Evolutionary conservation across 2,797 vertebrate genomes (phyloP).

Genomic region (Enoplosus armatus): DNA sequence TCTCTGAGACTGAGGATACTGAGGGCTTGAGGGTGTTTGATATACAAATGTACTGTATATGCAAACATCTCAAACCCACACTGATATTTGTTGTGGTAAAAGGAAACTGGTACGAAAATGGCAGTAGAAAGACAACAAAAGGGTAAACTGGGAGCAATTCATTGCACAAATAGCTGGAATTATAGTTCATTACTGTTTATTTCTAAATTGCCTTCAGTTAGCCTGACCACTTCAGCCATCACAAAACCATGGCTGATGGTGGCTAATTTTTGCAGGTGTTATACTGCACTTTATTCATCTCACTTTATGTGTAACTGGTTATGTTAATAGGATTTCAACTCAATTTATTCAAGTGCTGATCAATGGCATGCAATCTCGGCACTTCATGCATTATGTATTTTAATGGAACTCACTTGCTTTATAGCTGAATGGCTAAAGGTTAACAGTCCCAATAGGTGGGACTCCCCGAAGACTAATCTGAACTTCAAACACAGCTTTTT

Average conservation of each 20-base stretch:
- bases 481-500: conserved; percentile 84
- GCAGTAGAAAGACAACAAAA: conserved; percentile 38
- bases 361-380: conserved; percentile 93
- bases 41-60: neutral
- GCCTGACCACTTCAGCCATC: conserved; percentile 56
- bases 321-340: conserved; percentile 93
- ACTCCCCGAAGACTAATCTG: conserved; percentile 89
- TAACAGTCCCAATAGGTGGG: conserved; percentile 91
- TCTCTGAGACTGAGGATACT: neutral
- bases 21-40: conserved; percentile 5
- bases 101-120: conserved; percentile 12
- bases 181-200: conserved; percentile 63
- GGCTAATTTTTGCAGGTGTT: conserved; percentile 79
- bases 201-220: conserved; percentile 62
- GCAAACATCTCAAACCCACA: conserved; percentile 16
- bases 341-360: conserved; percentile 97
- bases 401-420: conserved; percentile 89
- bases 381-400: conserved; percentile 96
- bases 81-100: conserved; percentile 5
- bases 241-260: conserved; percentile 61
- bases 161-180: conserved; percentile 57
- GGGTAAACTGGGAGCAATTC: conserved; percentile 12
- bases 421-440: conserved; percentile 92
- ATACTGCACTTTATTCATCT: conserved; percentile 82
- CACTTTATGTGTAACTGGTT: conserved; percentile 88